Evolutionary conservation across 2,113 vertebrate genomes (phyloP).

Genomic region (Microcebus lehilahytsara): DNA sequence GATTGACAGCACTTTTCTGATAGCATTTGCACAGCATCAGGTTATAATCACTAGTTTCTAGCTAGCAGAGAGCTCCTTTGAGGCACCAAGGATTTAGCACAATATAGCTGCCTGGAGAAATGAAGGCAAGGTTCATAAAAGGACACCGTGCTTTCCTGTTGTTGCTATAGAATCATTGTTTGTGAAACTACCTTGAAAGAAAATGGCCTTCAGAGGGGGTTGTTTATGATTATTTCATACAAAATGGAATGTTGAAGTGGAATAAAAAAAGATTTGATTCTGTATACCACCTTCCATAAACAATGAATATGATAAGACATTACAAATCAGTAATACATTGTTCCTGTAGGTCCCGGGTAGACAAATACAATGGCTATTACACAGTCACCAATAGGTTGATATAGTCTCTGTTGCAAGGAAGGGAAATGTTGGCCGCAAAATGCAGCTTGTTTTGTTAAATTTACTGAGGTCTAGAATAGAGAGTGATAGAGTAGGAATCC

Average conservation of each 20-base stretch:
- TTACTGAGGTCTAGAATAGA: background rate
- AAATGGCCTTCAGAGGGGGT: slow-evolving; percentile 5
- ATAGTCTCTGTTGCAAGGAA: background rate
- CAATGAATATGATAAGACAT: background rate
- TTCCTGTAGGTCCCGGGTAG: background rate
- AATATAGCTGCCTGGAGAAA: slow-evolving; percentile 11
- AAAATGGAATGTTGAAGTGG: slow-evolving; percentile 31
- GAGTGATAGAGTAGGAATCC: background rate
- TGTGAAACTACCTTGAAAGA: slow-evolving; percentile 44
- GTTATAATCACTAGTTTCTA: slow-evolving; percentile 57
- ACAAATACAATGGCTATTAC: background rate
- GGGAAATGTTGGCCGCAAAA: background rate
- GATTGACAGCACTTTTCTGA: slow-evolving; percentile 36
- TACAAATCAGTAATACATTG: background rate
- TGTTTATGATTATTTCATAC: slow-evolving; percentile 48
- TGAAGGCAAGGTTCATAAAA: background rate
- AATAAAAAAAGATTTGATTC: background rate
- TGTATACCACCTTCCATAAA: background rate
- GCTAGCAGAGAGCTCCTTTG: background rate
- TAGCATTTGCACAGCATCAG: background rate
- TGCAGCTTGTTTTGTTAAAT: background rate
- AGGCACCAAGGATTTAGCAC: background rate
- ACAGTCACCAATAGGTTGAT: background rate
- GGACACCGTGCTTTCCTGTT: background rate
- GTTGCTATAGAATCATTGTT: slow-evolving; percentile 35